A percentile compares a stretch with the other conserved stretches of the same genome.
Evolutionary conservation across 2,797 vertebrate genomes (phyloP).

Genomic region (Neosilurus hyrtlii): DNA sequence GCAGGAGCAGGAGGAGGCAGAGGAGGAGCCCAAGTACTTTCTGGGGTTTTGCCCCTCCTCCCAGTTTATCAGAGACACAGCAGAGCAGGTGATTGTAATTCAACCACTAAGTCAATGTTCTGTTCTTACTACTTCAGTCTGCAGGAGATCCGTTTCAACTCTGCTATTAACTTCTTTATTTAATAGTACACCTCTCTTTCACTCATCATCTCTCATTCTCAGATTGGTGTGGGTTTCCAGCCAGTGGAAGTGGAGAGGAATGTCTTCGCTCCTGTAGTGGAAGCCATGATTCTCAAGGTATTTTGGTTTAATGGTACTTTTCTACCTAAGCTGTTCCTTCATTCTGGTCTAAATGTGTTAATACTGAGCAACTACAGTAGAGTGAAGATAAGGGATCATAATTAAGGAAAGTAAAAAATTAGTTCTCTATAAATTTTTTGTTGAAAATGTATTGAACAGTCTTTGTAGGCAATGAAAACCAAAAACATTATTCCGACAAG

Average conservation of each 20-base stretch:
- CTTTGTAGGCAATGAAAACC: no score
- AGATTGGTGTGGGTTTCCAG: conserved; percentile 90
- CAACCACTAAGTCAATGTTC: not conserved
- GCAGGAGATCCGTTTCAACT: not conserved
- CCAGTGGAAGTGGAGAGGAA: conserved; percentile 89
- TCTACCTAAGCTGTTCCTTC: not conserved
- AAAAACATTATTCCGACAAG: no score
- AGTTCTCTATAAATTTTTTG: no score
- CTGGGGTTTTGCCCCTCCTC: conserved; percentile 78
- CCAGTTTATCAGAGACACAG: conserved; percentile 84
- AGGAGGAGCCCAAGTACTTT: conserved; percentile 85
- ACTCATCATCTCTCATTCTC: conserved; percentile 41
- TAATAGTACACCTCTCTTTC: not conserved
- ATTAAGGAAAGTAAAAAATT: no score
- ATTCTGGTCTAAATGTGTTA: not conserved
- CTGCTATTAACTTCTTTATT: no score
- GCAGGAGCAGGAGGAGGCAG: conserved; percentile 87
- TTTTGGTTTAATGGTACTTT: not conserved
- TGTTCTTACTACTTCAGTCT: not conserved
- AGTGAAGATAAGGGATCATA: no score
- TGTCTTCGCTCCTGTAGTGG: conserved; percentile 85
- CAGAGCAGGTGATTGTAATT: conserved; percentile 81
- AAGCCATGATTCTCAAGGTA: conserved; percentile 97
- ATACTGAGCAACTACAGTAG: not conserved
- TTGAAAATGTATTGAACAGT: no score